Conservation (phyloP, 2,113 vertebrate genomes). For the Riparia riparia region DNA sequence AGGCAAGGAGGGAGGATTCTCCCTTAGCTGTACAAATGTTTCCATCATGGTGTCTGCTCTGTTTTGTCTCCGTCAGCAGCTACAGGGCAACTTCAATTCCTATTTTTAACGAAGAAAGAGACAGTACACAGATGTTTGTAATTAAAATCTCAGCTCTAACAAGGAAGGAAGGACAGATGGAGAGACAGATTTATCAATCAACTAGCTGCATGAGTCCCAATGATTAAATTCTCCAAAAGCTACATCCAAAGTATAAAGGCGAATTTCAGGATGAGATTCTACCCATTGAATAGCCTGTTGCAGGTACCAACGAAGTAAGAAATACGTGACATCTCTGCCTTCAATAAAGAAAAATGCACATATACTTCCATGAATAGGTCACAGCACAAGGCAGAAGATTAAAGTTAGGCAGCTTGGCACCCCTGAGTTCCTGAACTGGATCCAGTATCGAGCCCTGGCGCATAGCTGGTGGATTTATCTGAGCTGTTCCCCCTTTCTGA, state of each 20-base stretch:
- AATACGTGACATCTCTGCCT: not conserved
- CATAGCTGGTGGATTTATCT: not conserved
- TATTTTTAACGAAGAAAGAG: slow-evolving; percentile 29
- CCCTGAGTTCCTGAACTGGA: not conserved
- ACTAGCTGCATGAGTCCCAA: not conserved
- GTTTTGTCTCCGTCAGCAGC: not conserved
- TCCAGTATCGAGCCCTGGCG: not conserved
- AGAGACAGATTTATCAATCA: slow-evolving; percentile 45
- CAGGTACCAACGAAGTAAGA: not conserved
- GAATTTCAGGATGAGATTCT: not conserved
- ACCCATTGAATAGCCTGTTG: not conserved
- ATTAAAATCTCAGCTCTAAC: slow-evolving; percentile 57
- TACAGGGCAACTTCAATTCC: not conserved
- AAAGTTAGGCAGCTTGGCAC: not conserved
- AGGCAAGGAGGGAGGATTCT: not conserved
- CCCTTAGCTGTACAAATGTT: not conserved
- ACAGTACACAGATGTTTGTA: slow-evolving; percentile 54
- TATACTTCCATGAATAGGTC: not conserved
- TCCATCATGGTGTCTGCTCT: not conserved
- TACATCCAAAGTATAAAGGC: not conserved
- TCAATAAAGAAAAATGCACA: not conserved
- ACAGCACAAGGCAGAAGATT: not conserved
- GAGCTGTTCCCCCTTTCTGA: not conserved
- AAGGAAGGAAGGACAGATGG: slow-evolving; percentile 55
- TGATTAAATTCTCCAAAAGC: slow-evolving; percentile 31